A percentile compares a stretch with the other conserved stretches of the same genome.
phyloP scores from a whole-genome alignment of 2,888 invertebrate species.

The Tiphia femorata region DNA sequence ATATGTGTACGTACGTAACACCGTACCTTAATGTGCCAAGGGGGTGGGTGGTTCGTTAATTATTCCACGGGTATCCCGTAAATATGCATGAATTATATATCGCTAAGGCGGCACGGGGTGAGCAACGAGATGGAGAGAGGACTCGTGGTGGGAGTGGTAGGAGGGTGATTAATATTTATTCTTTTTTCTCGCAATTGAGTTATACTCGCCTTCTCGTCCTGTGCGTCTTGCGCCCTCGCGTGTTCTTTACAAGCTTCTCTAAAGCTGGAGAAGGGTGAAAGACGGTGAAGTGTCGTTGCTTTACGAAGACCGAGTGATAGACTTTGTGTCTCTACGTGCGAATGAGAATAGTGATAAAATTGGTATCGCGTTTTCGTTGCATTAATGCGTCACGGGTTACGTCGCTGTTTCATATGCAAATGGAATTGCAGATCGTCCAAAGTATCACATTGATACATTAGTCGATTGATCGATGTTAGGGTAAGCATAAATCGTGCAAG shows the following conservation, averaged over 20 bases:
- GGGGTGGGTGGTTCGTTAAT: slow-evolving; percentile 60
- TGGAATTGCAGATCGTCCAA: too few species aligned
- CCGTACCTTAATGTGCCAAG: slow-evolving; percentile 48
- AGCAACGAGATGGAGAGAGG: slow-evolving; percentile 12
- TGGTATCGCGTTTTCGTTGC: too few species aligned
- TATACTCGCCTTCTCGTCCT: neutral
- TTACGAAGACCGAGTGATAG: too few species aligned
- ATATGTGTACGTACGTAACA: slow-evolving; percentile 14
- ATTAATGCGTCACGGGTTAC: too few species aligned
- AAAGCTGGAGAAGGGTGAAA: neutral
- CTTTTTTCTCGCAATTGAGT: slow-evolving; percentile 3
- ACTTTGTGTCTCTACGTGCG: too few species aligned
- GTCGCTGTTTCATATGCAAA: too few species aligned
- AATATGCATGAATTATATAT: slow-evolving; percentile 57
- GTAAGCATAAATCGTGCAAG: too few species aligned
- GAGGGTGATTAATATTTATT: slow-evolving; percentile 43
- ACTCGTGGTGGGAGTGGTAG: neutral
- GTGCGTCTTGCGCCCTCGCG: neutral
- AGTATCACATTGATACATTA: too few species aligned
- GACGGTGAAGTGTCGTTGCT: neutral
- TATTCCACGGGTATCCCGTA: slow-evolving; percentile 59
- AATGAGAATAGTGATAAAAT: too few species aligned
- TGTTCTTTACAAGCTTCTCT: neutral
- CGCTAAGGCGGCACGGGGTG: slow-evolving; percentile 36
- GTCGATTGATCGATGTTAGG: too few species aligned